Base-by-base conservation (phyloP, 2,888 invertebrate genomes). In the Orchesella flavescens region DNA sequence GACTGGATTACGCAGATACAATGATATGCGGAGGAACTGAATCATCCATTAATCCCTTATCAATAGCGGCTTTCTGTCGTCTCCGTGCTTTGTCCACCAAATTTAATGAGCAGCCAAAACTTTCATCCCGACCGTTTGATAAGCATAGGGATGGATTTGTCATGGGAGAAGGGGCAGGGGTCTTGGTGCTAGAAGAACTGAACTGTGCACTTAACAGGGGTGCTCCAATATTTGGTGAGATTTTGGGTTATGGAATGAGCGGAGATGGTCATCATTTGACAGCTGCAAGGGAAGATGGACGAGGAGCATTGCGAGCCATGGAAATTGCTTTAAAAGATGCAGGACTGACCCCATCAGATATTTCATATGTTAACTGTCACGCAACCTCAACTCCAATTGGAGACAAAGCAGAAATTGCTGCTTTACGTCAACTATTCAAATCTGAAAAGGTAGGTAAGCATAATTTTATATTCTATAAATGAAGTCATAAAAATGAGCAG, bases 361-460 rank as follows among this genome's bases (percentile, higher is more conserved):
- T 98, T 2, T 93, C 93, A 53, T 96, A 97, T 89, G 93, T 99
- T 0, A 99, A 99, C 91, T 98, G 98, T 1, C 99, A 99, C 92
- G 99, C 99, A 1, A 99, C 99, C 9, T 99, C 99, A 0, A 99
- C 99, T 24, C 97, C 97, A 1, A 91, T 97, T 5, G 99, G 99
- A 15, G 99, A 99, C 91, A 92, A 93, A 24, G 94, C 96, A 86
- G 97, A 97, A 92, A 92, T 94, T 0, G 93, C 91, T 89, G 97
- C 97, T 9, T 95, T 97, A 85, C 92, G 93, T 87, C 92, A 92
- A 15, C 90, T 96, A 19, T 96, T 96, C 89, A 91, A 84, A 0
- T 83, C 76, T 61, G 78, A 80, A 44, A 66, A 75, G 73, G 86
- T 86, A 63, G 7, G 66, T 98, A 2, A 93, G 93, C n/a, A n/a